phyloP scores from a whole-genome alignment of 2,888 invertebrate species.

The Eupithecia subfuscata region DNA sequence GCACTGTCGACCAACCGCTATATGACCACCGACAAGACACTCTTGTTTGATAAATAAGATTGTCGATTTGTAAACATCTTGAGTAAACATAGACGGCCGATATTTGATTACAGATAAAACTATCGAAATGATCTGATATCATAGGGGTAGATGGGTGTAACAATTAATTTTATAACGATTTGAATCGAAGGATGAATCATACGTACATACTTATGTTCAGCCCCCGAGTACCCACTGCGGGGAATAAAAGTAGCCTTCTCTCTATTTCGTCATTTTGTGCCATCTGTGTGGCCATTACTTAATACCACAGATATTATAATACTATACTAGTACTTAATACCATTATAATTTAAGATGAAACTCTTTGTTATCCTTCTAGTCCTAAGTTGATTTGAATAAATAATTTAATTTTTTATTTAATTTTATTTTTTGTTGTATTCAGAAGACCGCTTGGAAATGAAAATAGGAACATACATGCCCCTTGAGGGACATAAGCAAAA shows the following conservation, averaged over 20 bases:
- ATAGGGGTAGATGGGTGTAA: background rate
- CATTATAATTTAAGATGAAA: too few species aligned
- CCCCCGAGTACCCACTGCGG: too few species aligned
- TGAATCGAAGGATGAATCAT: background rate
- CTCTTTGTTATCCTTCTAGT: too few species aligned
- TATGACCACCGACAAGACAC: constrained; percentile 1
- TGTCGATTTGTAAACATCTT: constrained; percentile 19
- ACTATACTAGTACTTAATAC: too few species aligned
- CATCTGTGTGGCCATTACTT: too few species aligned
- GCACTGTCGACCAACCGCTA: background rate
- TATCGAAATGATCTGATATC: background rate
- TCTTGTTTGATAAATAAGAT: constrained; percentile 12
- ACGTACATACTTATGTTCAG: too few species aligned
- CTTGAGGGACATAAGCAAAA: background rate
- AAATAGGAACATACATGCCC: background rate
- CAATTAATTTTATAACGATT: background rate
- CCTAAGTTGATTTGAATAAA: too few species aligned
- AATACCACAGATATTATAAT: too few species aligned
- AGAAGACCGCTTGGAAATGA: too few species aligned
- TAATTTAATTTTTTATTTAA: too few species aligned
- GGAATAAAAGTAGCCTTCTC: too few species aligned
- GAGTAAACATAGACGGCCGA: background rate
- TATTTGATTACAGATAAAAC: constrained; percentile 1
- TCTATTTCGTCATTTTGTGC: background rate
- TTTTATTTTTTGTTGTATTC: too few species aligned